Evolutionary conservation across 2,797 vertebrate species (phyloP).

Genomic region (Artibeus lituratus): DNA sequence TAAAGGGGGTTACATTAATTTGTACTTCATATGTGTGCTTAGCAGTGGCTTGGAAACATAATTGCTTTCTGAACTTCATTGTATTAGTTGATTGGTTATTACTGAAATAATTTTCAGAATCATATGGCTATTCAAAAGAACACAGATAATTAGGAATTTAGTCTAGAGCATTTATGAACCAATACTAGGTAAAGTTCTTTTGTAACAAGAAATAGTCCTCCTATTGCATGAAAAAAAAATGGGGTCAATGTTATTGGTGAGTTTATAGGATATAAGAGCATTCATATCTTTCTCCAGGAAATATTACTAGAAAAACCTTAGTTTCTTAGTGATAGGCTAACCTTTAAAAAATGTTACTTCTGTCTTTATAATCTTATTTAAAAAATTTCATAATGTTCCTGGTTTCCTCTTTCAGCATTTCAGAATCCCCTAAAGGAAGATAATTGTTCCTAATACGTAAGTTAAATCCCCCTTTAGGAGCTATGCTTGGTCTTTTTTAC

Average conservation of each 20-base stretch:
- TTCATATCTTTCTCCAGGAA: neutral
- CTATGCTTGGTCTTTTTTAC: conserved; percentile 7
- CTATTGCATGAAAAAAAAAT: neutral
- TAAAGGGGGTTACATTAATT: neutral
- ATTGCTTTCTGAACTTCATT: neutral
- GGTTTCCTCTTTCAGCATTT: conserved; percentile 30
- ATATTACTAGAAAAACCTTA: neutral
- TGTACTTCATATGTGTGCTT: neutral
- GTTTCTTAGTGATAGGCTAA: neutral
- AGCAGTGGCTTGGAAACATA: neutral
- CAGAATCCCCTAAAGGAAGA: neutral
- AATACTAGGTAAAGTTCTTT: neutral
- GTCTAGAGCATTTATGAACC: neutral
- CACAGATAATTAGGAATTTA: neutral
- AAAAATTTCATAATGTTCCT: neutral
- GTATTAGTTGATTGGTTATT: neutral
- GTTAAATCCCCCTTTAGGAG: neutral
- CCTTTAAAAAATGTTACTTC: neutral
- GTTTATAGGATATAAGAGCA: neutral
- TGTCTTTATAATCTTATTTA: neutral
- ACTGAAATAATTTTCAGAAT: neutral
- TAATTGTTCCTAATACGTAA: neutral
- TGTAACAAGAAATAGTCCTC: neutral
- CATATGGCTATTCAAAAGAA: neutral
- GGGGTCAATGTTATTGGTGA: neutral